Percentiles rank a stretch among this genome's conserved stretches.
These are phyloP conservation scores for Dryobotodes eremita DNA, from an alignment of 2,888 invertebrate genomes.

Conservation along the genomic window DNA sequence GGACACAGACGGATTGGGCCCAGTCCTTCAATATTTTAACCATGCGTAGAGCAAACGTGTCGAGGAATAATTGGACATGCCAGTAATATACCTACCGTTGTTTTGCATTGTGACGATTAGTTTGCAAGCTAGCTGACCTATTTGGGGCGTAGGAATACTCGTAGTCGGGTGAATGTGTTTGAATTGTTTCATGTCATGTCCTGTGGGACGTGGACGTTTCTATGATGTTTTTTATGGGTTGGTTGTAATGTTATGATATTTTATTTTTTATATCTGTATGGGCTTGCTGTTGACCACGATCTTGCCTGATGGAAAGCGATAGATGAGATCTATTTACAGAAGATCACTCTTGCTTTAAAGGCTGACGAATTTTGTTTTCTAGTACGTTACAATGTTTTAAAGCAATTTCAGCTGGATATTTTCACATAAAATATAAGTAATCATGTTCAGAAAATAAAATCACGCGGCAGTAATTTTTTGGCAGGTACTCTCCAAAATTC, in stretches of 20 bases:
- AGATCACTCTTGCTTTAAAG: neutral
- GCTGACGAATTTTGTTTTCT: neutral
- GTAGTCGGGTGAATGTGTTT: slow-evolving; percentile 36
- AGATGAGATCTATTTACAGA: neutral
- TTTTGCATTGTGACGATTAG: slow-evolving; percentile 64
- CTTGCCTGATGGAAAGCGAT: neutral
- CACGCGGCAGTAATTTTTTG: neutral
- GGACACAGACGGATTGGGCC: slow-evolving; percentile 83
- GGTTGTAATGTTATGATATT: neutral
- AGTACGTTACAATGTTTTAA: neutral
- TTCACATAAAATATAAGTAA: neutral
- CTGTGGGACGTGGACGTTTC: slow-evolving; percentile 13
- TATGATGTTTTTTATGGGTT: neutral
- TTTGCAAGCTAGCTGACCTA: slow-evolving; percentile 47
- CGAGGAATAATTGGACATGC: slow-evolving; percentile 62
- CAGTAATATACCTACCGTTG: slow-evolving; percentile 57
- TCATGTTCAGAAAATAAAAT: neutral
- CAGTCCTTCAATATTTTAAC: slow-evolving; percentile 77
- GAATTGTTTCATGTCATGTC: neutral
- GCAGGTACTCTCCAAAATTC: neutral
- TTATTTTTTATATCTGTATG: neutral
- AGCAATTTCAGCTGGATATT: neutral
- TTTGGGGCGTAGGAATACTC: slow-evolving; percentile 35
- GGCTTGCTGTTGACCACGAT: too few species aligned
- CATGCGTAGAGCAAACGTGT: slow-evolving; percentile 64